phyloP scores from a whole-genome alignment of 2,888 invertebrate species.

The Plagiodera versicolora region DNA sequence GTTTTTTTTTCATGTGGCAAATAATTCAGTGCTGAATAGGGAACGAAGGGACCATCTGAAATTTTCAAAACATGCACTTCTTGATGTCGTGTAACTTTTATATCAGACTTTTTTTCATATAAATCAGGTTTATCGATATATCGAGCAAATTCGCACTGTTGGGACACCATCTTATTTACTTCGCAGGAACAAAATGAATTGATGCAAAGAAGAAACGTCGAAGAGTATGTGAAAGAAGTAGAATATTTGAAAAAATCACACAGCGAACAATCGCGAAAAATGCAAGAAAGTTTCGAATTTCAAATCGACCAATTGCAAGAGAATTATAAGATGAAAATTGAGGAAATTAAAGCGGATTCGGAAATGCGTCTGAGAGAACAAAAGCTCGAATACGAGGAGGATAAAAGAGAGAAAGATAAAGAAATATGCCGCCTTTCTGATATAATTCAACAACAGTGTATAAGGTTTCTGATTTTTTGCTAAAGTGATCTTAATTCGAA shows the following conservation, averaged over 20 bases:
- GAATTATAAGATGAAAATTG: conserved; percentile 30
- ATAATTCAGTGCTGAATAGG: too few species aligned
- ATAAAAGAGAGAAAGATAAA: conserved; percentile 34
- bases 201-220: conserved; percentile 18
- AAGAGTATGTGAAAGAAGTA: conserved; percentile 26
- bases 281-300: conserved; percentile 25
- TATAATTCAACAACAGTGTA: conserved; percentile 39
- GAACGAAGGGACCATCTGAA: too few species aligned
- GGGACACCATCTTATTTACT: too few species aligned
- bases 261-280: conserved; percentile 19
- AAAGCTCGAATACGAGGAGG: conserved; percentile 28
- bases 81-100: too few species aligned
- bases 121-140: too few species aligned
- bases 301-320: conserved; percentile 26
- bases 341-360: conserved; percentile 29
- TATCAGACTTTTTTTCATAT: too few species aligned
- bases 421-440: conserved; percentile 40
- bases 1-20: too few species aligned
- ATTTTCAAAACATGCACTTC: too few species aligned
- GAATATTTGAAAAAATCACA: conserved; percentile 28
- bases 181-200: conserved; percentile 19
- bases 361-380: conserved; percentile 32
- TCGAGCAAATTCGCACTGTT: too few species aligned
- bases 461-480: too few species aligned
- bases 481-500: too few species aligned